A percentile compares a stretch with the other conserved stretches of the same genome.
Evolutionary conservation across 2,888 invertebrate species (phyloP).

Genomic region (Mythimna ferrago): DNA sequence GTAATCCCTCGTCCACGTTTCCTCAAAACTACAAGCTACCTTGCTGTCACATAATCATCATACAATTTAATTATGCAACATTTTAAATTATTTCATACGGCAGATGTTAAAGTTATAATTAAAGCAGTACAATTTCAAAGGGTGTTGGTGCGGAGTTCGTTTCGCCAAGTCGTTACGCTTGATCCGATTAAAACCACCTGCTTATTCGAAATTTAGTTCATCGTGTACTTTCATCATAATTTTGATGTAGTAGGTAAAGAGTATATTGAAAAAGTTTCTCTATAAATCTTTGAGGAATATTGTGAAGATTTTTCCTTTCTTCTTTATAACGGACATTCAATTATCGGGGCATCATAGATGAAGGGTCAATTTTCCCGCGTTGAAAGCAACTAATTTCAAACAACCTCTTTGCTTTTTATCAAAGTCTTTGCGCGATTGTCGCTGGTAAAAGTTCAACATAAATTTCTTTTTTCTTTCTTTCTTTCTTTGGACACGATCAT

Average conservation of each 20-base stretch:
- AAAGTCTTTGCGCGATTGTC: slow-evolving; percentile 29
- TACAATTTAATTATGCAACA: slow-evolving; percentile 5
- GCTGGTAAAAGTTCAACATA: slow-evolving; percentile 20
- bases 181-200: slow-evolving; percentile 59
- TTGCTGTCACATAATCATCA: background rate
- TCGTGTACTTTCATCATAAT: slow-evolving; percentile 36
- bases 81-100: slow-evolving; percentile 27
- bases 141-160: slow-evolving; percentile 27
- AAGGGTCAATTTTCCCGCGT: slow-evolving; percentile 52
- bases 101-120: slow-evolving; percentile 52
- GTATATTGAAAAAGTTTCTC: slow-evolving; percentile 43
- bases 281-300: slow-evolving; percentile 49
- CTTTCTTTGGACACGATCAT: slow-evolving; percentile 33
- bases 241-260: slow-evolving; percentile 27
- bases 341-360: slow-evolving; percentile 50
- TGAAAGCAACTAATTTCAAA: slow-evolving; percentile 45
- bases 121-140: slow-evolving; percentile 56
- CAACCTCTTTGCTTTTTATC: slow-evolving; percentile 31
- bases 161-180: slow-evolving; percentile 44
- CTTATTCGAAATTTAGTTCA: slow-evolving; percentile 49
- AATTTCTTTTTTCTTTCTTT: slow-evolving; percentile 20
- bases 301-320: slow-evolving; percentile 28
- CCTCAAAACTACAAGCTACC: background rate
- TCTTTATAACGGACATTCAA: slow-evolving; percentile 42
- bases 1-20: too few relatives aligned